Evolutionary conservation across 2,888 invertebrate genomes (phyloP), one percentile per base, ranked within the genome.

Genomic region (Chrysotoxum bicinctum): DNA sequence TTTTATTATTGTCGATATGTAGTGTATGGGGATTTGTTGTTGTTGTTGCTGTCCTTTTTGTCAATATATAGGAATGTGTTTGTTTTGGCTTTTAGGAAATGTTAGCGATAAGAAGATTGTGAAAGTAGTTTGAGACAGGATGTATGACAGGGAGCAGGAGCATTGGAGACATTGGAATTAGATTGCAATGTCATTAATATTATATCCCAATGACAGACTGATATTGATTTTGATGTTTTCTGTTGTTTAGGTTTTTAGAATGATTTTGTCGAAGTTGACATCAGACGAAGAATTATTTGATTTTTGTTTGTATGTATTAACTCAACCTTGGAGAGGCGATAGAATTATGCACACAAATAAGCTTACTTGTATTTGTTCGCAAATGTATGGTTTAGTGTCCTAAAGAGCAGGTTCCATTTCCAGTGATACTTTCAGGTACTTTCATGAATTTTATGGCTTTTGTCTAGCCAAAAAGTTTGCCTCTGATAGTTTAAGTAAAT

Each of bases 181-280:
- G 70, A 84, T 79, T 84, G 79, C 83, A 84, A 84, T 79, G 75
- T 79, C 83, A 84, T 79, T 84, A 84, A 30, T 64, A 75, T 70
- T 23, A 54, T 75, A 50, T 54, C 75, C 70, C 64, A 69, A 83
- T 79, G 79, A 66, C 64, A 64, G 43, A 35, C 3, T 56, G 60
- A 52, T 76, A 64, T 56, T 48, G 64, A 48, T 32, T 48, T 66
- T 70, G 30, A n/a, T 43, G 48, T 66, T 81, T 40, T 19, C 30
- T 64, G 37, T 75, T 75, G 73, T 30, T 40, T 21, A 30, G 12
- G 1, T 50, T 26, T 23, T 14, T 26, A 8, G 23, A 23, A 50
- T 23, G 48, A 23, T 50, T 26, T 2, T 32, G 12, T 0, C 12
- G 6, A 14, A 1, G 2, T 37, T 1, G 12, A 7, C 5, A 37